These are phyloP conservation scores for Onychorhynchus coronatus DNA, from an alignment of 2,113 vertebrate species.

Conservation along the genomic window DNA sequence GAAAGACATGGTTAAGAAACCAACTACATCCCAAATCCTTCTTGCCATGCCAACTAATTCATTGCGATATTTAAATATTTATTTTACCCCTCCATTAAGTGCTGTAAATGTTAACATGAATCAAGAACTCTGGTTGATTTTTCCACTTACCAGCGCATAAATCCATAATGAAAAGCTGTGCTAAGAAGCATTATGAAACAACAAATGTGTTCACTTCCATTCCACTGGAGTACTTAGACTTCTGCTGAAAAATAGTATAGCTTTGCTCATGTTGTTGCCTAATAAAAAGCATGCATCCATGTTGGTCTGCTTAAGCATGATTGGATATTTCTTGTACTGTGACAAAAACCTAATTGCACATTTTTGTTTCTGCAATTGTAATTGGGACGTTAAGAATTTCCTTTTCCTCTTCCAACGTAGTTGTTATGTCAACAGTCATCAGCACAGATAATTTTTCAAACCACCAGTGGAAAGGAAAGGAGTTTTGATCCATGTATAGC, in stretches of 20 bases:
- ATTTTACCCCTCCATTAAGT: constrained; percentile 57
- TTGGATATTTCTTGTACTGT: constrained; percentile 61
- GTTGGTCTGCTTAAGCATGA: constrained; percentile 66
- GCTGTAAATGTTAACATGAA: constrained; percentile 49
- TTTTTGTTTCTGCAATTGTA: constrained; percentile 52
- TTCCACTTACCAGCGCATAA: constrained; percentile 38
- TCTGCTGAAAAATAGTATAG: constrained; percentile 65
- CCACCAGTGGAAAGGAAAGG: constrained; percentile 64
- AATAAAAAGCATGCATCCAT: constrained; percentile 71
- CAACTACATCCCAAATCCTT: constrained; percentile 36
- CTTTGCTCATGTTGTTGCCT: constrained; percentile 60
- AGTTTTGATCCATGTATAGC: constrained; percentile 51
- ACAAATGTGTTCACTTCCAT: constrained; percentile 66
- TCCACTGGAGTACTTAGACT: constrained; percentile 54
- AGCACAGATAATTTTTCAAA: constrained; percentile 47
- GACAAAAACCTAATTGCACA: constrained; percentile 53
- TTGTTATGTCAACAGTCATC: constrained; percentile 28
- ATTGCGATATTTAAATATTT: constrained; percentile 4
- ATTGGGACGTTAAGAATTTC: neutral
- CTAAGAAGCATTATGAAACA: constrained; percentile 24
- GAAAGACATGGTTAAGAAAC: constrained; percentile 73
- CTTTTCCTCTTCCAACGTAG: neutral
- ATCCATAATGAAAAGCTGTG: constrained; percentile 33
- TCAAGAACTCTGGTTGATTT: constrained; percentile 66
- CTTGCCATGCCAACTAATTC: constrained; percentile 56